A percentile compares a stretch with the other conserved stretches of the same genome.
These are phyloP conservation scores for Cabera pusaria DNA, from an alignment of 2,888 invertebrate genomes.

Conservation along the genomic window DNA sequence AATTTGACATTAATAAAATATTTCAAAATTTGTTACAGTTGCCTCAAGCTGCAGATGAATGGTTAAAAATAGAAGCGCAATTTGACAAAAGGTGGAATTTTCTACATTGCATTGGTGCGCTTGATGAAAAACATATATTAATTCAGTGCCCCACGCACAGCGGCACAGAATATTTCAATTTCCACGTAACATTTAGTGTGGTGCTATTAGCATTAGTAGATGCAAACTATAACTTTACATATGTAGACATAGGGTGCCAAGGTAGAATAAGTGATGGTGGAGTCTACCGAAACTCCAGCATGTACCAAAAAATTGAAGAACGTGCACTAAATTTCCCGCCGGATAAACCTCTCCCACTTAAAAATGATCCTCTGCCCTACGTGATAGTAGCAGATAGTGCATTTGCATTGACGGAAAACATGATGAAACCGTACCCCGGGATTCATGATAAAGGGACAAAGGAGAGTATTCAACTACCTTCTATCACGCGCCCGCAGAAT, in stretches of 20 bases:
- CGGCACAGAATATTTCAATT: constrained; percentile 23
- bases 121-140: constrained; percentile 19
- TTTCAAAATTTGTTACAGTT: no score
- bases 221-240: constrained; percentile 32
- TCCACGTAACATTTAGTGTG: constrained; percentile 27
- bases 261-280: constrained; percentile 14
- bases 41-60: no score
- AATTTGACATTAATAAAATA: no score
- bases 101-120: constrained; percentile 9
- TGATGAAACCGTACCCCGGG: constrained; percentile 21
- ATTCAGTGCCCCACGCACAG: constrained; percentile 7
- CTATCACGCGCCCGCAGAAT: constrained; percentile 25
- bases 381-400: constrained; percentile 15
- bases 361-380: constrained; percentile 1
- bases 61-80: no score
- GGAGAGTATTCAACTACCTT: constrained; percentile 26
- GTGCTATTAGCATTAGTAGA: constrained; percentile 31
- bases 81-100: constrained; percentile 15
- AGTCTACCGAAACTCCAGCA: constrained; percentile 3
- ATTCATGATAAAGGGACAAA: constrained; percentile 22
- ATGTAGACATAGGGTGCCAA: constrained; percentile 31
- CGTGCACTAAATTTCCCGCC: not conserved
- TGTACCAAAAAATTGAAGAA: not conserved
- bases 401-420: constrained; percentile 23
- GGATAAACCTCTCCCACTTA: not conserved